Evolutionary conservation across 2,888 invertebrate genomes (phyloP).

Genomic region (Piscicola geometra): DNA sequence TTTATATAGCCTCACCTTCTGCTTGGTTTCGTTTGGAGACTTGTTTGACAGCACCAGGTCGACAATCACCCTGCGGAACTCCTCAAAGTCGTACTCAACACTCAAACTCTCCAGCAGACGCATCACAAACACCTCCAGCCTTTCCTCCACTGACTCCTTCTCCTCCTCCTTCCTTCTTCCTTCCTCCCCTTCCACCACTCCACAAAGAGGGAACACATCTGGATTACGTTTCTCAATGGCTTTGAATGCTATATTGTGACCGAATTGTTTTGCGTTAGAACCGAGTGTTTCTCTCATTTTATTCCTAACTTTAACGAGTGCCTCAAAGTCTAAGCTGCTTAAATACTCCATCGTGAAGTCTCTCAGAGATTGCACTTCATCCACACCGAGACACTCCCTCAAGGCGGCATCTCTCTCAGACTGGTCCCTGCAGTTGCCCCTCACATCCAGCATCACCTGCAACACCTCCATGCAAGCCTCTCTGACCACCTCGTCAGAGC

Average conservation of each 20-base stretch:
- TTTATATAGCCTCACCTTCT: no score
- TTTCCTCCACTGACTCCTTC: not conserved
- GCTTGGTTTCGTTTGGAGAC: not conserved
- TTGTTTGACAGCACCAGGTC: not conserved
- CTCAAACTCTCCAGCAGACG: not conserved
- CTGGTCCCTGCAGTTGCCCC: not conserved
- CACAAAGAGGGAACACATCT: not conserved
- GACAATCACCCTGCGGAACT: not conserved
- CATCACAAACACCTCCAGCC: constrained; percentile 6
- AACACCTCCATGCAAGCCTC: constrained; percentile 9
- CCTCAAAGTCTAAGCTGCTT: not conserved
- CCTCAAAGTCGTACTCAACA: not conserved
- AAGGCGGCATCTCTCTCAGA: not conserved
- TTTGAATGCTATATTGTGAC: not conserved
- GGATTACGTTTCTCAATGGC: not conserved
- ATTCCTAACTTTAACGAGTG: not conserved
- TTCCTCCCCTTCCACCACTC: not conserved
- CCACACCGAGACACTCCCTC: not conserved
- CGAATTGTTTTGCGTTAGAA: not conserved
- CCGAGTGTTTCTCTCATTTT: not conserved
- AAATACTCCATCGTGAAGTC: not conserved
- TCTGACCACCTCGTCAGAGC: not conserved
- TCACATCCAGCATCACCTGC: not conserved
- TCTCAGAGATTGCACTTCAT: not conserved
- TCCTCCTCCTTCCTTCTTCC: not conserved